Percentiles rank a stretch among this genome's conserved stretches.
phyloP scores from a whole-genome alignment of 1,140 invertebrate species.

The Cotesia vestalis region DNA sequence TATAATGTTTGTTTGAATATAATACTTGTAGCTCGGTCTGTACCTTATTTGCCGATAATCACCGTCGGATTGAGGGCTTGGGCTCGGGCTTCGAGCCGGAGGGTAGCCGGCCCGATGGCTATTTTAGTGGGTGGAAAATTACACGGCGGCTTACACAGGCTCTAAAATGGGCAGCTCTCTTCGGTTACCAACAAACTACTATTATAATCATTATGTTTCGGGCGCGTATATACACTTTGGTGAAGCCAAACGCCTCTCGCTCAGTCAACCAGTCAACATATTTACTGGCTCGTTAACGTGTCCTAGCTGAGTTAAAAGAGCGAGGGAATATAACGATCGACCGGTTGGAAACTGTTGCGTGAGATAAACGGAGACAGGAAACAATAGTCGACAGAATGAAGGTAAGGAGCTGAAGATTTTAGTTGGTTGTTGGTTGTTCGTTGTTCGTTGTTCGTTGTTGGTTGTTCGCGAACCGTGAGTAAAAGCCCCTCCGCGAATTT shows the following conservation, averaged over 20 bases:
- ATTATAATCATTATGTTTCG: slow-evolving; percentile 67
- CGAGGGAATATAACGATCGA: not conserved
- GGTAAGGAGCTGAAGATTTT: not conserved
- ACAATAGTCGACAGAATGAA: slow-evolving; percentile 47
- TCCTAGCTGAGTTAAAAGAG: slow-evolving; percentile 38
- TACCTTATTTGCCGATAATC: slow-evolving; percentile 67
- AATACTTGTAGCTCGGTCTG: slow-evolving; percentile 47
- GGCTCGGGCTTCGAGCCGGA: slow-evolving; percentile 51
- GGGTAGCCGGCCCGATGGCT: slow-evolving; percentile 57
- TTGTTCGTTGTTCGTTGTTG: slow-evolving; percentile 41
- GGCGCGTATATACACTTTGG: slow-evolving; percentile 38
- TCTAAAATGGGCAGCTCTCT: slow-evolving; percentile 67
- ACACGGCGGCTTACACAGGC: slow-evolving; percentile 65
- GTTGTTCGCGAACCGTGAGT: slow-evolving; percentile 44
- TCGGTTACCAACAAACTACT: slow-evolving; percentile 60
- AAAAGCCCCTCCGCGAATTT: slow-evolving; percentile 58
- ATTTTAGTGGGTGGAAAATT: slow-evolving; percentile 69
- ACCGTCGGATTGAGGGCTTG: slow-evolving; percentile 55
- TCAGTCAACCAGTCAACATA: slow-evolving; percentile 61
- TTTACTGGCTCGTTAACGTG: slow-evolving; percentile 68
- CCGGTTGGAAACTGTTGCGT: not conserved
- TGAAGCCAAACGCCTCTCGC: slow-evolving; percentile 36
- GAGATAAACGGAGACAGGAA: slow-evolving; percentile 31
- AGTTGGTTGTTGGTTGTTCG: slow-evolving; percentile 46
- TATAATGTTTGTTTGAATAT: not conserved